Evolutionary conservation across 2,888 invertebrate species (phyloP), one percentile per base, ranked within the genome.

Genomic region (Epinotia demarniana): DNA sequence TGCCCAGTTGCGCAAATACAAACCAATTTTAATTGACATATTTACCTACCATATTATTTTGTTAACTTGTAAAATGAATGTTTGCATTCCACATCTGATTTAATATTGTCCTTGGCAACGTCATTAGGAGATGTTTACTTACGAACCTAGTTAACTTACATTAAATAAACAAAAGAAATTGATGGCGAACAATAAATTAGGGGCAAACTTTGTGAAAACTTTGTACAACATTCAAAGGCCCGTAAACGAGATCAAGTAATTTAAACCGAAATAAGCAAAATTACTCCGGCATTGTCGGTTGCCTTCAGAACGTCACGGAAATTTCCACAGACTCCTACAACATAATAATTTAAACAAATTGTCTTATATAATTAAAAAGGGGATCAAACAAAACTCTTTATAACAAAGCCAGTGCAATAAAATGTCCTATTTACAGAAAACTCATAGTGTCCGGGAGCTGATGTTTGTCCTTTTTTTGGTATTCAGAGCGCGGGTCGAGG

Each of bases 191-290:
- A 92, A 92, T 92, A 92, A 93, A 92, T 92, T 91, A 92, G 87
- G 89, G 88, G 85, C 86, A 91, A 92, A 92, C 88, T 93, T 91
- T 88, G 86, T 77, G 87, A 88, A 90, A 92, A 92, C 90, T 92
- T 89, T 84, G 89, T 88, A 88, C 88, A 90, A 91, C 91, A 90
- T 92, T 91, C 92, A 91, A 93, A 92, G 89, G 83, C 85, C 86
- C 88, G 89, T 91, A 92, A 92, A 91, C 90, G 89, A 91, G 91
- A 92, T 93, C 90, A 91, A 92, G 91, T 90, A 91, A 92, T 92
- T 92, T 92, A 90, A 89, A 89, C 86, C 86, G 87, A 91, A 92
- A 92, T 92, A 91, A 92, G 90, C 90, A 89, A 90, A 91, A 93
- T 91, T 90, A 90, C 90, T 87, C 85, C 82, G 85, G 85, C 85